phyloP scores from a whole-genome alignment of 2,888 invertebrate genomes.

The Hydrotaea diabolus region DNA sequence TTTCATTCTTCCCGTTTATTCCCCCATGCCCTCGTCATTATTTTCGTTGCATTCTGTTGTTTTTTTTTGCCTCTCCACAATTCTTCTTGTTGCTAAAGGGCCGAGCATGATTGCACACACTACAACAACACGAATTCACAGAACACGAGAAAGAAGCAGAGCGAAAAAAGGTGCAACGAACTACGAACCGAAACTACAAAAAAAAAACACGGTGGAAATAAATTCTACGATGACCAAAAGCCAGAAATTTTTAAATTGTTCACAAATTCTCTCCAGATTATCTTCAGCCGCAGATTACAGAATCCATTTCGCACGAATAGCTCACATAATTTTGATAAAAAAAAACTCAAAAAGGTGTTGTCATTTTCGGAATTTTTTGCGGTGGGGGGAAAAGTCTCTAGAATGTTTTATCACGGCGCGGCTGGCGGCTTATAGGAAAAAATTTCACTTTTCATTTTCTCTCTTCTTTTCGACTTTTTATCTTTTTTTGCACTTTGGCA shows the following conservation, averaged over 20 bases:
- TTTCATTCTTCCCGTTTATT: constrained; percentile 14
- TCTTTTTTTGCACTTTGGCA: too few species aligned
- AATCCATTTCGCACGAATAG: constrained; percentile 12
- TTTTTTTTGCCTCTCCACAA: constrained; percentile 59
- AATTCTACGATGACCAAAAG: constrained; percentile 47
- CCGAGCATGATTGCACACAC: constrained; percentile 59
- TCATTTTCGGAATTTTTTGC: neutral
- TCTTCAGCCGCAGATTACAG: neutral
- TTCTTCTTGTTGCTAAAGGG: constrained; percentile 64
- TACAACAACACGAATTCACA: constrained; percentile 27
- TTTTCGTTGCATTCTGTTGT: constrained; percentile 49
- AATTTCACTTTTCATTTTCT: constrained; percentile 60
- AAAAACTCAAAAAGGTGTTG: constrained; percentile 16
- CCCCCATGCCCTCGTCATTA: neutral
- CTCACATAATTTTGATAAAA: constrained; percentile 26
- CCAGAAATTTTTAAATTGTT: neutral
- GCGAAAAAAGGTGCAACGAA: constrained; percentile 66
- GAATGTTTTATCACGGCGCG: constrained; percentile 56
- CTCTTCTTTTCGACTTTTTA: too few species aligned
- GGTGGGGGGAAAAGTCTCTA: constrained; percentile 44
- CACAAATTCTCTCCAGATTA: too few species aligned
- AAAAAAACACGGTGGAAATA: constrained; percentile 31
- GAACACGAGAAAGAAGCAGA: constrained; percentile 41
- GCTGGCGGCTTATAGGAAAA: constrained; percentile 14
- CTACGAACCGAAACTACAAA: constrained; percentile 54